Conservation (phyloP, 2,888 invertebrate species). For the Danaus chrysippus region DNA sequence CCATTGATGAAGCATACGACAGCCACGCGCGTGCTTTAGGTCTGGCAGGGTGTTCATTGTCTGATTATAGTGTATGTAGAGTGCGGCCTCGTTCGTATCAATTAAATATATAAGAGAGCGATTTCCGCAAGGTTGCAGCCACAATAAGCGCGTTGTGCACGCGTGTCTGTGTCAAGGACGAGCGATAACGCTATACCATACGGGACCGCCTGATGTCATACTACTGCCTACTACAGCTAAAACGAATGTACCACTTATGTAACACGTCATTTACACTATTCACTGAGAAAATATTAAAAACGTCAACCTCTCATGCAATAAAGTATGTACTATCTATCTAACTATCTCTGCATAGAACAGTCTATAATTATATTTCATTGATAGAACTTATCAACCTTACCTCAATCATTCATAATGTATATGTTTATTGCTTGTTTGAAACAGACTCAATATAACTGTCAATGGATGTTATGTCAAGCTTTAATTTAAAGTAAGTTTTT, state of each 20-base stretch:
- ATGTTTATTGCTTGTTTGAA: background rate
- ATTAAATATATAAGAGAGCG: constrained; percentile 33
- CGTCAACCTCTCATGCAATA: too few species aligned
- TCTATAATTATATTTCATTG: background rate
- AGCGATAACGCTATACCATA: constrained; percentile 66
- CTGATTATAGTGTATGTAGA: constrained; percentile 48
- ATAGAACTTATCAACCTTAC: background rate
- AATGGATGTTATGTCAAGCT: background rate
- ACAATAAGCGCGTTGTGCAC: constrained; percentile 73
- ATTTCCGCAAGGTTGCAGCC: constrained; percentile 75
- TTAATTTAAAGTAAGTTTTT: background rate
- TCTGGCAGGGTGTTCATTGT: constrained; percentile 33
- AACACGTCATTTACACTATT: constrained; percentile 7
- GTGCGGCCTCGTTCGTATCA: constrained; percentile 19
- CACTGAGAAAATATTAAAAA: background rate
- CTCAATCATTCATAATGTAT: too few species aligned
- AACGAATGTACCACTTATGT: constrained; percentile 30
- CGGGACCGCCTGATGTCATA: constrained; percentile 41
- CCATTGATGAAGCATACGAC: constrained; percentile 32
- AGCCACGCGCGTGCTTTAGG: constrained; percentile 5
- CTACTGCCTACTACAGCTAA: constrained; percentile 34
- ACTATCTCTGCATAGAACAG: background rate
- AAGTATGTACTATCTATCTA: too few species aligned
- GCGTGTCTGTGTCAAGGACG: constrained; percentile 78
- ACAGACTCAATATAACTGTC: background rate